Percentiles rank a stretch among this genome's conserved stretches.
Conservation (phyloP, 2,113 vertebrate genomes). For the Odontophorus gujanensis region DNA sequence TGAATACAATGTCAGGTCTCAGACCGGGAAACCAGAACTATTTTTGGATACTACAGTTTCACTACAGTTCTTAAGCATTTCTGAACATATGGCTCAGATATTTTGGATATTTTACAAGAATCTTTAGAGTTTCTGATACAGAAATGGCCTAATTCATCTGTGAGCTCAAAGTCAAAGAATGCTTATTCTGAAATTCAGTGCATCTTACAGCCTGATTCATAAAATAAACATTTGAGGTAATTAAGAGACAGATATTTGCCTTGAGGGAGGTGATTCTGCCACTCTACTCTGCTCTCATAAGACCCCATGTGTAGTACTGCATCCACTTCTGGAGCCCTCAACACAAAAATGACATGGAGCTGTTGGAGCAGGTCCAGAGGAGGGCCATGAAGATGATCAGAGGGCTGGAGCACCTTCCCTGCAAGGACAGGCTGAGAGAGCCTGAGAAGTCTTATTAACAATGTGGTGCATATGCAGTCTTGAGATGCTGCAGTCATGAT, state of each 20-base stretch:
- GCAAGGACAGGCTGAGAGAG: no score
- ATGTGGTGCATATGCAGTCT: not conserved
- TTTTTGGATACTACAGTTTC: not conserved
- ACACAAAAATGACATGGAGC: no score
- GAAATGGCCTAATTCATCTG: not conserved
- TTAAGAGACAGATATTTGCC: conserved; percentile 44
- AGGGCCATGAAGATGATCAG: no score
- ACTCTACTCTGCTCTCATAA: no score
- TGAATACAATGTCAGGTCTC: not conserved
- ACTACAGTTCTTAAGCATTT: not conserved
- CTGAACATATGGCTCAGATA: not conserved
- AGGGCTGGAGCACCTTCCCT: no score
- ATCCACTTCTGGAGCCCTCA: no score
- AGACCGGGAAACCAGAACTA: not conserved
- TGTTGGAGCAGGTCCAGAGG: no score
- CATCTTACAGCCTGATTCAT: not conserved
- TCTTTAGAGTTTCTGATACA: not conserved
- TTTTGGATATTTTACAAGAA: not conserved
- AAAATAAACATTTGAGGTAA: conserved; percentile 35
- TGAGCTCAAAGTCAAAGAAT: not conserved
- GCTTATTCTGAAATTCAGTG: conserved; percentile 24
- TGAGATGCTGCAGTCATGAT: not conserved
- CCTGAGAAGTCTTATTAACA: not conserved
- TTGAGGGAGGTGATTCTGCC: no score
- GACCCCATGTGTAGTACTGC: no score